Conservation (phyloP, 2,113 vertebrate species). For the Cyprinus carpio region DNA sequence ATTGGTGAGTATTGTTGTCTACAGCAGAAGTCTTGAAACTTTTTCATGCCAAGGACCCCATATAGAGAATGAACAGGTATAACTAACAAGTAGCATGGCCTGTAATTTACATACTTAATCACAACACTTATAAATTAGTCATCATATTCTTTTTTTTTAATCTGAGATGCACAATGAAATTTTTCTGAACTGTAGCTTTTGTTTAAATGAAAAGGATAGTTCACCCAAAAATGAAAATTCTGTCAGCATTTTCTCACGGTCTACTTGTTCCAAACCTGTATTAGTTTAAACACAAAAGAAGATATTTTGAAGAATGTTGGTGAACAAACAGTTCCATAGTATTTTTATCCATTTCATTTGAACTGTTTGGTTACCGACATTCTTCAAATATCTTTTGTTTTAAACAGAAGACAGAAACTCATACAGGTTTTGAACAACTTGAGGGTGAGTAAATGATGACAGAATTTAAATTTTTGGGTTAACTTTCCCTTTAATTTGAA, state of each 20-base stretch:
- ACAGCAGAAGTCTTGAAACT: neutral
- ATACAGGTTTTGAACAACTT: too few relatives aligned
- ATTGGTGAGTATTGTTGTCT: slow-evolving; percentile 81
- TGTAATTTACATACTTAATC: neutral
- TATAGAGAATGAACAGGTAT: neutral
- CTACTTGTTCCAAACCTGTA: too few relatives aligned
- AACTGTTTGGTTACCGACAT: too few relatives aligned
- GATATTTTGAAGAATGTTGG: too few relatives aligned
- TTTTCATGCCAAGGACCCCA: neutral
- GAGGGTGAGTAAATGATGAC: too few relatives aligned
- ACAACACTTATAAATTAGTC: neutral
- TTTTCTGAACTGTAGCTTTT: neutral
- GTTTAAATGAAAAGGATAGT: neutral
- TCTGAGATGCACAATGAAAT: neutral
- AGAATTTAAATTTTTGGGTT: too few relatives aligned
- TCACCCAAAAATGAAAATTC: neutral
- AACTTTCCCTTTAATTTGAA: neutral
- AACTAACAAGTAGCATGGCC: neutral
- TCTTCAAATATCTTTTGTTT: too few relatives aligned
- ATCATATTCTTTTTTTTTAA: neutral
- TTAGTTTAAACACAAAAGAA: too few relatives aligned
- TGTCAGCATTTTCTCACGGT: too few relatives aligned
- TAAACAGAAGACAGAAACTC: too few relatives aligned
- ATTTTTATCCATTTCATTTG: too few relatives aligned
- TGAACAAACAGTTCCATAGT: too few relatives aligned